Percentiles rank a stretch among this genome's conserved stretches.
phyloP scores from a whole-genome alignment of 2,113 vertebrate species.

The Lontra canadensis region DNA sequence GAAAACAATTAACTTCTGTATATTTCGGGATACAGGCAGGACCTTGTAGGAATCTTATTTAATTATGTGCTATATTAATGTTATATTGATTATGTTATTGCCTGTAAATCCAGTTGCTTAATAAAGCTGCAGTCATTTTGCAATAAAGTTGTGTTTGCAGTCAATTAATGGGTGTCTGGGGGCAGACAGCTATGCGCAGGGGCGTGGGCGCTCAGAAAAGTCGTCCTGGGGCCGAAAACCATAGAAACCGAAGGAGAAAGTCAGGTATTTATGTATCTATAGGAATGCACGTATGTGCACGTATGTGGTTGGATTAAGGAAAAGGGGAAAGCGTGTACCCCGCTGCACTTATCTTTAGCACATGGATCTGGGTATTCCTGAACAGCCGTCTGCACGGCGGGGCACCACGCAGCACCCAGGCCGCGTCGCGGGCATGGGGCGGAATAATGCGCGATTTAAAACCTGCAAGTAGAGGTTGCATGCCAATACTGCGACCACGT shows the following conservation, averaged over 20 bases:
- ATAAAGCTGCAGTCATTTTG: slow-evolving; percentile 84
- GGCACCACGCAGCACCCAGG: slow-evolving; percentile 64
- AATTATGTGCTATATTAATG: slow-evolving; percentile 85
- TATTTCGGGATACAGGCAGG: slow-evolving; percentile 76
- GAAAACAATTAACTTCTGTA: slow-evolving; percentile 74
- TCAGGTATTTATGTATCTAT: not conserved
- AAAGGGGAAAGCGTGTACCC: not conserved
- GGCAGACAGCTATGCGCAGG: slow-evolving; percentile 52
- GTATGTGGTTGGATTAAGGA: rapidly evolving
- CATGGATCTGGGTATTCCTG: slow-evolving; percentile 62
- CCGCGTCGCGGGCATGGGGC: slow-evolving; percentile 75
- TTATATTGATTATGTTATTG: slow-evolving; percentile 87
- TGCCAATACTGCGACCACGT: slow-evolving; percentile 89
- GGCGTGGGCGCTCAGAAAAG: not conserved
- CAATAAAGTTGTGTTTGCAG: slow-evolving; percentile 82
- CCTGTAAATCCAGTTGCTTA: slow-evolving; percentile 84
- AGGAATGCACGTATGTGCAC: not conserved
- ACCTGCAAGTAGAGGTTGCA: slow-evolving; percentile 85
- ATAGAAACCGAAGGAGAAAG: not conserved
- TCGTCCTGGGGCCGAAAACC: slow-evolving; percentile 10
- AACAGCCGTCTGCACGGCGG: slow-evolving; percentile 64
- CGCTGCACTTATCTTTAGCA: slow-evolving; percentile 62
- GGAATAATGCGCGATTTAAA: slow-evolving; percentile 81
- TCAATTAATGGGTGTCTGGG: slow-evolving; percentile 82
- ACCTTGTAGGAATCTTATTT: slow-evolving; percentile 81